Base-by-base conservation (phyloP, 2,797 vertebrate species). In the Streptopelia turtur region DNA sequence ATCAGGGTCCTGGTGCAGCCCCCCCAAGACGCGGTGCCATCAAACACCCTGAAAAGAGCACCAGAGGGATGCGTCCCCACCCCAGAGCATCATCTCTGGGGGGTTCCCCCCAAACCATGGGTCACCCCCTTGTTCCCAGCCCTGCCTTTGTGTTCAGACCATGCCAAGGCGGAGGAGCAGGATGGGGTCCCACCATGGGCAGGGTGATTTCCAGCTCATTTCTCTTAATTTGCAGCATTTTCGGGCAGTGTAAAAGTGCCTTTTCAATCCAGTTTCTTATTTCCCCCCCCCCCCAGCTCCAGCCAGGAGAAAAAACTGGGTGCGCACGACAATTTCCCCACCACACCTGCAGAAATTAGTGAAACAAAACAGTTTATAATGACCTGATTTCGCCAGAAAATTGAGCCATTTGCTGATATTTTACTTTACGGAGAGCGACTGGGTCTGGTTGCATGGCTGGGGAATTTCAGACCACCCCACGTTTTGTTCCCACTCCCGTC, bases 111-210 rank as follows among this genome's bases (percentile, higher is more conserved):
- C 21, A 0, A 12, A 3, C 21, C 11, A 23, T 2, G 39, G 33
- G 33, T 49, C 30, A 41, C 33, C 33, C 16, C 25, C 30, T 16
- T 11, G 10, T 13, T 8, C 37, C 14, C 75, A 41, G 22, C 21
- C 30, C 28, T 2, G 4, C 28, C n/a, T 13, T 2, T 0, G 37
- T 28, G n/a, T 18, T 28, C 0, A 1, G n/a, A 3, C 33, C 8
- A 1, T 22, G 12, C 20, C 2, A 4, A 13, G 20, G 25, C 28
- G 47, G 5, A 13, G 20, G 27, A 28, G 47, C 21, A 50, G 33
- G 45, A 47, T 4, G 15, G 13, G 17, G 11, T 43, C 43, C 9
- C 39, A 16, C 53, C 39, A 21, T 6, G 31, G 30, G 9, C 52
- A n/a, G 53, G 53, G 14, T 28, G 55, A 9, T 35, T 47, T 28